These are phyloP conservation scores for Danio choprae DNA, from an alignment of 2,797 vertebrate genomes.

Conservation along the genomic window DNA sequence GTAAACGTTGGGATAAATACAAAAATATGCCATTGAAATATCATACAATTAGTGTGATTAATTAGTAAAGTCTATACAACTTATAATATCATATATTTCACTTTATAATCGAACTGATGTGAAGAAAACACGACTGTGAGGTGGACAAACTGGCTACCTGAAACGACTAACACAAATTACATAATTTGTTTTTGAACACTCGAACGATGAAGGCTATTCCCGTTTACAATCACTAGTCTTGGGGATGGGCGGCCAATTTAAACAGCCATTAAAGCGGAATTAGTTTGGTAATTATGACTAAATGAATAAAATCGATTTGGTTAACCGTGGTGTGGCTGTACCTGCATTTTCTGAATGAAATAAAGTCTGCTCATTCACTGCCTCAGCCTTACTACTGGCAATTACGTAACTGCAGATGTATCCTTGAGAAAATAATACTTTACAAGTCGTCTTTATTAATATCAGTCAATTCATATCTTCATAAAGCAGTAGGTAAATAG, in stretches of 20 bases:
- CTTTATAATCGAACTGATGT: background rate
- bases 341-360: constrained; percentile 12
- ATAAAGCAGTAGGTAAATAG: background rate
- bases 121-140: background rate
- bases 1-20: no score
- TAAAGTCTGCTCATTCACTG: constrained; percentile 67
- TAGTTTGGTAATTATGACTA: background rate
- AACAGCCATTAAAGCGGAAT: no score
- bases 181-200: background rate
- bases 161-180: background rate
- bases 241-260: no score
- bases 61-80: background rate
- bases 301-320: no score
- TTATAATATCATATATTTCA: background rate
- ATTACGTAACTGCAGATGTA: constrained; percentile 75
- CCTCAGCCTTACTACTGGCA: constrained; percentile 69
- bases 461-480: background rate
- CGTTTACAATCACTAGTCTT: background rate
- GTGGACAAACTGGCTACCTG: background rate
- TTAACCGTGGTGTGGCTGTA: background rate
- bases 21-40: no score
- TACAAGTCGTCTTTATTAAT: constrained; percentile 3
- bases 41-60: no score
- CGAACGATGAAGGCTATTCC: background rate
- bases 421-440: constrained; percentile 6